phyloP scores from a whole-genome alignment of 2,797 vertebrate genomes.

The Xyrichtys novacula region DNA sequence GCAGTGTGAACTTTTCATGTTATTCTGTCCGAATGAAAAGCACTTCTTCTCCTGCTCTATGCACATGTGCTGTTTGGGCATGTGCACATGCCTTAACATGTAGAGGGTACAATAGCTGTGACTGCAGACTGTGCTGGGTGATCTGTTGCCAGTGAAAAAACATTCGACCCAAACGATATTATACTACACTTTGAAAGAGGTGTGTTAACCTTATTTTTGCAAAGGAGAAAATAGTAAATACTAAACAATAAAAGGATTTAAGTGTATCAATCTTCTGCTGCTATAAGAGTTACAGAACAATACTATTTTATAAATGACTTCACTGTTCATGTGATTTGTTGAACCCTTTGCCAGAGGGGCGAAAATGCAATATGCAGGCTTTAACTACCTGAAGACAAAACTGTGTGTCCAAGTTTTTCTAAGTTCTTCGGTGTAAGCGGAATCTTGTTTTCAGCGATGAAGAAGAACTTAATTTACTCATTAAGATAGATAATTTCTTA shows the following conservation, averaged over 20 bases:
- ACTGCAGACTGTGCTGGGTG: constrained; percentile 50
- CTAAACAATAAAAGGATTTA: constrained; percentile 29
- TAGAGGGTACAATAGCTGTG: constrained; percentile 63
- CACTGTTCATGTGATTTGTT: constrained; percentile 34
- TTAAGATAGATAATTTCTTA: too few relatives aligned
- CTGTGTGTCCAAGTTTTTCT: constrained; percentile 60
- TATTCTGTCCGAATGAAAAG: constrained; percentile 52
- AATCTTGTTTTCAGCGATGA: constrained; percentile 42
- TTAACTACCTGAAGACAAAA: constrained; percentile 59
- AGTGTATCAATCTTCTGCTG: constrained; percentile 56
- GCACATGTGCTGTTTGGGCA: constrained; percentile 72
- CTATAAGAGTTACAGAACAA: constrained; percentile 60
- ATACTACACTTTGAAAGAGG: constrained; percentile 21
- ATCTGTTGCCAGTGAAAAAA: constrained; percentile 47
- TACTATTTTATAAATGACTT: constrained; percentile 60
- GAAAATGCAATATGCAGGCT: constrained; percentile 67
- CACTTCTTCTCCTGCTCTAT: constrained; percentile 67
- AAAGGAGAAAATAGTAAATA: constrained; percentile 45
- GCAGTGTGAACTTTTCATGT: constrained; percentile 19
- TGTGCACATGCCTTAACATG: constrained; percentile 78
- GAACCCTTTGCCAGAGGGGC: constrained; percentile 40
- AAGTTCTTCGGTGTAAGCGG: constrained; percentile 46
- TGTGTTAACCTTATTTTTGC: constrained; percentile 59
- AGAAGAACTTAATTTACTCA: constrained; percentile 42
- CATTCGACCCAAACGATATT: constrained; percentile 29